A percentile compares a stretch with the other conserved stretches of the same genome.
phyloP scores from a whole-genome alignment of 2,113 vertebrate species.

The Leptobrachium ailaonicum region DNA sequence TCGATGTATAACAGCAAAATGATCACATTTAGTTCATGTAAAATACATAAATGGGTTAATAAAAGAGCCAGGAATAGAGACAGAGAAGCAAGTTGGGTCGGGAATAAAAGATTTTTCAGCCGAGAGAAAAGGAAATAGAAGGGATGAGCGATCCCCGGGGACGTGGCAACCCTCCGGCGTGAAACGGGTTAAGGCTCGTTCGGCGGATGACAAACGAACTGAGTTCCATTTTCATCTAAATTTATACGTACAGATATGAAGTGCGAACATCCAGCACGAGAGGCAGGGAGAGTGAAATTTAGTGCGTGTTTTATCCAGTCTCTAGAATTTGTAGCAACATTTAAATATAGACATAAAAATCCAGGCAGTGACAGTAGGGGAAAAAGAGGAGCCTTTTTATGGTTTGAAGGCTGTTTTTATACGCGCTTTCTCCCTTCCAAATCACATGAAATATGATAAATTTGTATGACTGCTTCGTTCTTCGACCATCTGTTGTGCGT shows the following conservation, averaged over 20 bases:
- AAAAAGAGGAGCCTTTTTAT: constrained; percentile 57
- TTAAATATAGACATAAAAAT: constrained; percentile 70
- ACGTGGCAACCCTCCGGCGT: neutral
- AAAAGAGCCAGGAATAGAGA: neutral
- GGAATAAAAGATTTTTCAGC: constrained; percentile 10
- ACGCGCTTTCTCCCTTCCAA: too few species aligned
- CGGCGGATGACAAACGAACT: constrained; percentile 11
- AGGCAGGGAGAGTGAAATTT: constrained; percentile 60
- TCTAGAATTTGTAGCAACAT: constrained; percentile 67
- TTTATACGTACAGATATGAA: constrained; percentile 62
- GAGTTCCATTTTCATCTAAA: constrained; percentile 51
- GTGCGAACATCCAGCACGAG: constrained; percentile 61
- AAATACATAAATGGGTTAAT: neutral
- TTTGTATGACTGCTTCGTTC: too few species aligned
- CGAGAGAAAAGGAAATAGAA: neutral
- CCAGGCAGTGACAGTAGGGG: constrained; percentile 61
- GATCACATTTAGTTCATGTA: neutral
- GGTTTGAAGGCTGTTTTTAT: constrained; percentile 41
- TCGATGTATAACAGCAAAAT: neutral
- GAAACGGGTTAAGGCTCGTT: constrained; percentile 12
- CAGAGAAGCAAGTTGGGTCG: neutral
- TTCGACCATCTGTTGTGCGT: too few species aligned
- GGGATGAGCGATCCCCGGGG: neutral
- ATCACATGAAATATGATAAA: too few species aligned
- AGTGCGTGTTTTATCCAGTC: constrained; percentile 53